Percentiles rank a stretch among this genome's conserved stretches.
Conservation (phyloP, 1,140 invertebrate species). For the Eupeodes corollae region DNA sequence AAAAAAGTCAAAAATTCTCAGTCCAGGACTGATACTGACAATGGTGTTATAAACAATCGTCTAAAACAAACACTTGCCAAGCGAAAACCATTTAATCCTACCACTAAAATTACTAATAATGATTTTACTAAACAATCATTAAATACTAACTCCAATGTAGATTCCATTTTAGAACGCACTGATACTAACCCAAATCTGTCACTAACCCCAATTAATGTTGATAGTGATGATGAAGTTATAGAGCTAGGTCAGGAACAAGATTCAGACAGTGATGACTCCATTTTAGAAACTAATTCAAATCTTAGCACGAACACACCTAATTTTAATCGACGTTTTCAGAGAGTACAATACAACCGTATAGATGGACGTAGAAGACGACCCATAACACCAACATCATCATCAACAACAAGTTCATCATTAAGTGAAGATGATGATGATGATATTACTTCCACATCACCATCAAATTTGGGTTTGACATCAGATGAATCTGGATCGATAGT, state of each 20-base stretch:
- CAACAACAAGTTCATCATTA: conserved; percentile 7
- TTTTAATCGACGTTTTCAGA: conserved; percentile 38
- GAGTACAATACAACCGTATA: conserved; percentile 33
- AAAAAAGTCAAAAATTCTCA: conserved; percentile 25
- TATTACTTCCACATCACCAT: neutral
- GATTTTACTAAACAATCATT: too few species aligned
- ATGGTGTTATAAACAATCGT: conserved; percentile 21
- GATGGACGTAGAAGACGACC: conserved; percentile 12
- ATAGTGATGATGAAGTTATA: conserved; percentile 12
- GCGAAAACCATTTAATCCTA: neutral
- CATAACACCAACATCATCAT: conserved; percentile 7
- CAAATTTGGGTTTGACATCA: neutral
- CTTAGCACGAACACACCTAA: conserved; percentile 8
- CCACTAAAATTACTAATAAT: too few species aligned
- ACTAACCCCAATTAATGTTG: neutral
- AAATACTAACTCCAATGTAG: too few species aligned
- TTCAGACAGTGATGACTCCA: conserved; percentile 6
- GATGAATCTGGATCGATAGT: conserved; percentile 1
- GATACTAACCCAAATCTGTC: too few species aligned
- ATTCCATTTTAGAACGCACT: too few species aligned
- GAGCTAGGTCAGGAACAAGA: conserved; percentile 2
- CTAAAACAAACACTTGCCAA: conserved; percentile 18
- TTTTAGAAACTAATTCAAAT: too few species aligned
- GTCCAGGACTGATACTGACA: conserved; percentile 14
- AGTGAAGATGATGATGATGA: conserved; percentile 12